Base-by-base conservation (phyloP, 2,888 invertebrate genomes). In the Drosophila picticornis region DNA sequence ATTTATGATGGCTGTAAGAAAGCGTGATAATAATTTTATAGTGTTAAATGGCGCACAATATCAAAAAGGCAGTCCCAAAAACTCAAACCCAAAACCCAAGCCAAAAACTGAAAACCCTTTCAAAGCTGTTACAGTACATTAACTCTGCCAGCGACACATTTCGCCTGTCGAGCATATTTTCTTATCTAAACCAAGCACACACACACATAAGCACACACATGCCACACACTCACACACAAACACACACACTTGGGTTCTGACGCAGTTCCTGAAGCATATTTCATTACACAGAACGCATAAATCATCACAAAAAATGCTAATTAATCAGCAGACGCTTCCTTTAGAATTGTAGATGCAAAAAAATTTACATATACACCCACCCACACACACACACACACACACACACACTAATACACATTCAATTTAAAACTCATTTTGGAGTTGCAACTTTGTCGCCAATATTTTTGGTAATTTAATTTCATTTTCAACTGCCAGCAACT, bases 21-120 rank as follows among this genome's bases (percentile, higher is more conserved):
- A 77, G 77, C 77, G 78, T 65, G 88, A 85, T 89, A 87, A 87
- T 87, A 89, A 87, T 84, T 89, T 86, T 87, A 87, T 89, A 89
- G 87, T 83, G 90, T 87, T 87, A 89, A 87, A 89, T 87, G 88
- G 71, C 60, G 66, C 82, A 80, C 78, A 75, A 77, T 80, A 75
- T 63, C 75, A 61, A 51, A 68, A 60, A 65, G 25, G 43, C 43
- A 11, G 43, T 43, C 22, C 43, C 59, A 55, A 36, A 13, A 63
- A 36, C 46, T 46, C 50, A 57, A 60, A 53, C 40, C 51, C 58
- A 53, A 57, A 70, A 66, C 10, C 38, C 13, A 65, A 55, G 55
- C 40, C 36, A 72, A 82, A 27, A 34, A 25, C 7, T 25, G 59
- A 61, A 68, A 83, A 77, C 87, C 87, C 80, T 86, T 86, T 77